phyloP scores from a whole-genome alignment of 1,140 invertebrate species.

The Drosophila kanapiae region DNA sequence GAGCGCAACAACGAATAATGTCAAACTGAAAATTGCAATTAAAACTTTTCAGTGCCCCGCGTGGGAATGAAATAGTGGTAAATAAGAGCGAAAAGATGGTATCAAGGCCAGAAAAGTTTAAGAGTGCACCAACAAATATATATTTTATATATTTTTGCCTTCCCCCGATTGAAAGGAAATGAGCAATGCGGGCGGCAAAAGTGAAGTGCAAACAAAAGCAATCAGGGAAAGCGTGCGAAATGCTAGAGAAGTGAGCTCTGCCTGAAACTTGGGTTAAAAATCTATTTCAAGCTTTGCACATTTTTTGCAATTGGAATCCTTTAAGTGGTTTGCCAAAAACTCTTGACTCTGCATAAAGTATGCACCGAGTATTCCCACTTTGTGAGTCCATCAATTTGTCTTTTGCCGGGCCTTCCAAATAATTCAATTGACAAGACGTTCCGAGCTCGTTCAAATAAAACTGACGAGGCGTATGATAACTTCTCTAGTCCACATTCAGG shows the following conservation, averaged over 20 bases:
- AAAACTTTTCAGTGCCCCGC: conserved; percentile 66
- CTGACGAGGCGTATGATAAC: conserved; percentile 51
- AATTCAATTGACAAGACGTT: conserved; percentile 49
- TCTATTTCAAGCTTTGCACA: conserved; percentile 17
- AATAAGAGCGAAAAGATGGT: conserved; percentile 26
- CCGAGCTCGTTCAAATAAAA: conserved; percentile 45
- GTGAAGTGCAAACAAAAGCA: conserved; percentile 37
- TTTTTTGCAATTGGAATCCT: conserved; percentile 21
- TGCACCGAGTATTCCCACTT: conserved; percentile 2
- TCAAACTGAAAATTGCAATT: conserved; percentile 79
- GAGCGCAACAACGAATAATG: conserved; percentile 63
- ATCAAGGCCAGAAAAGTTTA: conserved; percentile 56
- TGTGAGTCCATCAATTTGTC: conserved; percentile 10
- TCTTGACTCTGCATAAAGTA: conserved; percentile 37
- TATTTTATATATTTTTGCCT: conserved; percentile 20
- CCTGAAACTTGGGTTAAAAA: neutral
- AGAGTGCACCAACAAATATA: conserved; percentile 55
- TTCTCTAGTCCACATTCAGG: conserved; percentile 28
- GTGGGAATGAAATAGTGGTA: conserved; percentile 26
- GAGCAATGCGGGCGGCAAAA: conserved; percentile 9
- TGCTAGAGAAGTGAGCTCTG: conserved; percentile 6
- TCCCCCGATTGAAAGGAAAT: conserved; percentile 6
- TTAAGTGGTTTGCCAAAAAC: conserved; percentile 28
- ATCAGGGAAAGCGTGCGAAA: conserved; percentile 38
- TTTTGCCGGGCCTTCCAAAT: conserved; percentile 13